Base-by-base conservation (phyloP, 2,797 vertebrate species). In the Ptychobarbus kaznakovi region DNA sequence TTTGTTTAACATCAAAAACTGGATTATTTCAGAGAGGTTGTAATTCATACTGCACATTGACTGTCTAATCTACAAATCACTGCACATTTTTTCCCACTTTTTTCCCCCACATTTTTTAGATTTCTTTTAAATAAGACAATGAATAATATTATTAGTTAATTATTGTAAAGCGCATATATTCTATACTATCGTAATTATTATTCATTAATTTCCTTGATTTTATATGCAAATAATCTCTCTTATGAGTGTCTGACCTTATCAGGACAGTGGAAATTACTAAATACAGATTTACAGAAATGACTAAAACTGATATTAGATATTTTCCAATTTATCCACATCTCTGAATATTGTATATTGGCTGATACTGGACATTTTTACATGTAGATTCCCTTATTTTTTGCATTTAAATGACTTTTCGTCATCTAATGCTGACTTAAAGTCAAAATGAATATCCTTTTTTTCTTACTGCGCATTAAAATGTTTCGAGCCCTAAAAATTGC, bases 1-100 rank as follows among this genome's bases (percentile, higher is more conserved):
- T 46, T 79, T 20, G 77, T 65, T 79, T 65, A 65, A 46, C n/a
- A 65, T 65, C 40, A 79, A 79, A 32, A 65, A 46, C 9, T 13
- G 40, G 2, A 61, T 77, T 77, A 75, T 76, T 76, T 76, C 32
- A n/a, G 32, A 76, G 51, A 38, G 32, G 12, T 56, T 38, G 51
- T 28, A 63, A 63, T 63, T 76, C 32, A 38, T 18, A n/a, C 51
- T 32, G 4, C 16, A 51, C 25, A 11, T 32, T 74, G 25, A 46
- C n/a, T 5, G 72, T 13, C 18, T 22, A 3, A 4, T 58, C 6
- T 40, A 25, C 20, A 77, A 56, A 77, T 25, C 12, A 40, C 28
- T 53, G 6, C 73, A 49, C 44, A 1, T 72, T 46, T 72, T 40
- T 72, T 8, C 1, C 10, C 18, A 22, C 2, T 4, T 10, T 58